Conservation (phyloP, 1,140 invertebrate genomes). For the Daktulosphaira vitifoliae region DNA sequence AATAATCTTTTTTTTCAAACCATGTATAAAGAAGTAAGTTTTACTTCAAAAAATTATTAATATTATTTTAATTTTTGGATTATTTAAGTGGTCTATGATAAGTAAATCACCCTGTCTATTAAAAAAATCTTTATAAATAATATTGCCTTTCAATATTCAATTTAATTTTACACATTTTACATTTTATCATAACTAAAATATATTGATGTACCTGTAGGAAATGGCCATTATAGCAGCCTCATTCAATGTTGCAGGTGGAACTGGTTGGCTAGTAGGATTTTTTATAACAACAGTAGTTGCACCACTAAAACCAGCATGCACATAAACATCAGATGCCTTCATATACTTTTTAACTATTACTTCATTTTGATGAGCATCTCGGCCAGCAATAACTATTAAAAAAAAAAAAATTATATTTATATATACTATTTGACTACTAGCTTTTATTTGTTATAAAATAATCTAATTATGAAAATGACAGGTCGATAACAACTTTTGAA, state of each 20-base stretch:
- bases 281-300: slow-evolving; percentile 91
- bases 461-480: too few relatives aligned
- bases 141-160: too few relatives aligned
- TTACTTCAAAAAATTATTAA: too few relatives aligned
- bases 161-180: too few relatives aligned
- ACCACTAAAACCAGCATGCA: slow-evolving; percentile 91
- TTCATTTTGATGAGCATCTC: slow-evolving; percentile 98
- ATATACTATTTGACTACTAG: neutral
- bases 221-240: slow-evolving; percentile 97
- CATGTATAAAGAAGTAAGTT: too few relatives aligned
- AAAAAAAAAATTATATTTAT: slow-evolving; percentile 29
- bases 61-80: too few relatives aligned
- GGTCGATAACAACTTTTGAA: too few relatives aligned
- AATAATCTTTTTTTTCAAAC: too few relatives aligned
- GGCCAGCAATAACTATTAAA: slow-evolving; percentile 82
- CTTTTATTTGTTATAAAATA: neutral
- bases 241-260: slow-evolving; percentile 89
- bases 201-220: slow-evolving; percentile 67
- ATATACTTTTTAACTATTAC: slow-evolving; percentile 92
- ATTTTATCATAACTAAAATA: neutral
- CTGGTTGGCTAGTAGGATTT: slow-evolving; percentile 60
- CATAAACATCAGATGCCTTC: slow-evolving; percentile 71
- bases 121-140: too few relatives aligned
- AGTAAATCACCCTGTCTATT: too few relatives aligned
- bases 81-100: too few relatives aligned